Conservation (phyloP, 2,797 vertebrate species). For the Cheirogaleus major region DNA sequence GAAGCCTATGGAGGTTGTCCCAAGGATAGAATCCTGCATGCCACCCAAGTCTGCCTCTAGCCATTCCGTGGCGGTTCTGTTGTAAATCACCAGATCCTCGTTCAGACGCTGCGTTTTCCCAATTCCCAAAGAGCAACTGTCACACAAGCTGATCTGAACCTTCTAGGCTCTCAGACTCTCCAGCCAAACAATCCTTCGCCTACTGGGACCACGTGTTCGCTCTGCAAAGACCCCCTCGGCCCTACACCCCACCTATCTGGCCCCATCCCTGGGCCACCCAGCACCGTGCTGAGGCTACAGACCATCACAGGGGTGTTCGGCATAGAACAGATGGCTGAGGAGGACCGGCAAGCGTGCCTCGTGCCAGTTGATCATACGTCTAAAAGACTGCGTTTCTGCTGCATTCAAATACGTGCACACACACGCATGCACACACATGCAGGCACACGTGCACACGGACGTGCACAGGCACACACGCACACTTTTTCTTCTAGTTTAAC, state of each 20-base stretch:
- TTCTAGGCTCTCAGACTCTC: not conserved
- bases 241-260: not conserved
- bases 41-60: not conserved
- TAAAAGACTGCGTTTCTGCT: not conserved
- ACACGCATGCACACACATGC: not conserved
- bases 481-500: not conserved
- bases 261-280: not conserved
- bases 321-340: not conserved
- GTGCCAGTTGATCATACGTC: too few species aligned
- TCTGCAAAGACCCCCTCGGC: fast-evolving
- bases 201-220: not conserved
- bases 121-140: not conserved
- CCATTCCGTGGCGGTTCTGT: not conserved
- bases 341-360: not conserved
- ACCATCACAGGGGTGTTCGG: not conserved
- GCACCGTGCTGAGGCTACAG: not conserved
- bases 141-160: not conserved
- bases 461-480: not conserved
- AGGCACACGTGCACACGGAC: not conserved
- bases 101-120: not conserved
- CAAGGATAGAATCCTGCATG: fast-evolving
- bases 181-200: not conserved
- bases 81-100: not conserved
- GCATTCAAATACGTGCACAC: too few species aligned
- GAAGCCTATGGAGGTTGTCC: not conserved